Percentiles rank a stretch among this genome's conserved stretches.
phyloP scores from a whole-genome alignment of 1,140 invertebrate species.

The Mercenaria mercenaria region DNA sequence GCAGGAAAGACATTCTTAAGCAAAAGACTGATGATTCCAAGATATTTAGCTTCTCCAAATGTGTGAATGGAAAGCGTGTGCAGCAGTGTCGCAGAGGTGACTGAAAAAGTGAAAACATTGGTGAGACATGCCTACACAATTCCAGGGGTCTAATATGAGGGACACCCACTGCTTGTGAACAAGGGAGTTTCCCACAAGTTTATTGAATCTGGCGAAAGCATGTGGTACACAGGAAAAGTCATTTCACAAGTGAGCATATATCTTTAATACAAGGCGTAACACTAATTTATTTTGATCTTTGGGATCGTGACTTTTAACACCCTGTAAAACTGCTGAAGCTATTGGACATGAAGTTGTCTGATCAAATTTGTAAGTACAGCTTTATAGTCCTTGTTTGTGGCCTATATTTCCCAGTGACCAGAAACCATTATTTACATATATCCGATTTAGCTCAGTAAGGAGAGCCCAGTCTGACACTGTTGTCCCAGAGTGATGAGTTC shows the following conservation, averaged over 20 bases:
- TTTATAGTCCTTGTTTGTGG: no score
- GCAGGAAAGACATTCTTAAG: slow-evolving; percentile 45
- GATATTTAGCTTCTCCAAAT: slow-evolving; percentile 25
- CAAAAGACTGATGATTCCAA: slow-evolving; percentile 36
- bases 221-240: slow-evolving; percentile 39
- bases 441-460: no score
- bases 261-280: no score
- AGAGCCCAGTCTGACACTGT: no score
- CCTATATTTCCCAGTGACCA: no score
- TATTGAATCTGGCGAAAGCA: background rate
- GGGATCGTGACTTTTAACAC: no score
- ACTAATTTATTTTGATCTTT: no score
- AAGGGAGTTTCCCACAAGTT: slow-evolving; percentile 26
- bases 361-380: no score
- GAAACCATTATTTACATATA: no score
- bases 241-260: slow-evolving; percentile 44
- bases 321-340: no score
- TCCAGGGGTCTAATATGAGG: background rate
- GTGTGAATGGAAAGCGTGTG: background rate
- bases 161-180: slow-evolving; percentile 6
- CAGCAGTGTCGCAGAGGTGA: slow-evolving; percentile 1
- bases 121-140: slow-evolving; percentile 37
- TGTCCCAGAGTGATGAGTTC: no score
- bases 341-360: no score
- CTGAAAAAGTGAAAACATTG: slow-evolving; percentile 17